Conservation (phyloP, 1,140 invertebrate species). For the Musca vetustissima region DNA sequence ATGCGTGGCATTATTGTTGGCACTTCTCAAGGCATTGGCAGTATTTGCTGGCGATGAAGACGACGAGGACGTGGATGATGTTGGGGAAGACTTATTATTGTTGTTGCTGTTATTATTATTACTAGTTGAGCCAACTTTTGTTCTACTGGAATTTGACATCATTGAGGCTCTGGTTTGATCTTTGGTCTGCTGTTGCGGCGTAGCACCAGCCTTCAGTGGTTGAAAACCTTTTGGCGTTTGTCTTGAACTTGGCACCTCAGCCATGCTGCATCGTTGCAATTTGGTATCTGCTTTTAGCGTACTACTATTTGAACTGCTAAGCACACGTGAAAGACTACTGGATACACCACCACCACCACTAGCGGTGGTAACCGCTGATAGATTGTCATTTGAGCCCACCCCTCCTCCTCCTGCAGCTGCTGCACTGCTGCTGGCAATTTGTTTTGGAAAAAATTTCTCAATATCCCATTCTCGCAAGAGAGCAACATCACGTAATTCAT, state of each 20-base stretch:
- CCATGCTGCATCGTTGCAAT: slow-evolving; percentile 45
- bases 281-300: slow-evolving; percentile 49
- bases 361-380: not conserved
- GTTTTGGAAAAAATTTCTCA: slow-evolving; percentile 74
- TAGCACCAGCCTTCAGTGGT: slow-evolving; percentile 38
- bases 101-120: slow-evolving; percentile 7
- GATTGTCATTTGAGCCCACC: not conserved
- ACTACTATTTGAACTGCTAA: slow-evolving; percentile 41
- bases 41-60: slow-evolving; percentile 39
- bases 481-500: slow-evolving; percentile 68
- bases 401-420: slow-evolving; percentile 6
- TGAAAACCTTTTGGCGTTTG: slow-evolving; percentile 49
- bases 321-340: not conserved
- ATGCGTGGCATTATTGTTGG: slow-evolving; percentile 37
- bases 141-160: not conserved
- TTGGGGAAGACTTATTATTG: slow-evolving; percentile 16
- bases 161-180: slow-evolving; percentile 23
- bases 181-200: slow-evolving; percentile 24
- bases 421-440: slow-evolving; percentile 5
- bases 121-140: not conserved
- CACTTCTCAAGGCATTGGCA: slow-evolving; percentile 15
- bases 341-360: no score
- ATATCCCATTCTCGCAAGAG: slow-evolving; percentile 82
- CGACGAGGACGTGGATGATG: slow-evolving; percentile 27
- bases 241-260: slow-evolving; percentile 34